Percentiles rank a stretch among this genome's conserved stretches.
These are phyloP conservation scores for Chloroceryle inda DNA, from an alignment of 2,797 vertebrate genomes.

Conservation along the genomic window DNA sequence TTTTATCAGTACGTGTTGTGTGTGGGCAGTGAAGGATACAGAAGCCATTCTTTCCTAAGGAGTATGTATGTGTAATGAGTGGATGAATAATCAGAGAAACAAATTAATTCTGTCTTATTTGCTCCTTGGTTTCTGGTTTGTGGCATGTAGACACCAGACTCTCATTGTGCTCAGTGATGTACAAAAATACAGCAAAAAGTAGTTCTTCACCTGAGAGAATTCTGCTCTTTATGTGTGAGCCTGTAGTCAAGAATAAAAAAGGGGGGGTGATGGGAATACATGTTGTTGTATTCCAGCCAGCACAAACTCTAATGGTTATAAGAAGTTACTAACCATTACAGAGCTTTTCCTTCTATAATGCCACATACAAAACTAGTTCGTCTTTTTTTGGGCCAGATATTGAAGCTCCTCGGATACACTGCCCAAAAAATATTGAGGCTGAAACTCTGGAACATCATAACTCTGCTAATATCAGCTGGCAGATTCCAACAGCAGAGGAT, in stretches of 20 bases:
- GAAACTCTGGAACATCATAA: conserved; percentile 89
- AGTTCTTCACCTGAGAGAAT: background rate
- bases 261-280: background rate
- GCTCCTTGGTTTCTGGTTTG: background rate
- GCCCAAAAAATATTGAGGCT: conserved; percentile 87
- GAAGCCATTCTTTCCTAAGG: background rate
- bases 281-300: background rate
- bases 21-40: background rate
- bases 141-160: background rate
- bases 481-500: conserved; percentile 86
- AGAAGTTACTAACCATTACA: background rate
- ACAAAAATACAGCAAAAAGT: background rate
- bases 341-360: background rate
- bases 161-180: background rate
- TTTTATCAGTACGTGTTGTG: background rate
- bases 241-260: background rate
- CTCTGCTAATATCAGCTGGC: conserved; percentile 90
- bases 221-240: background rate
- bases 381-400: conserved; percentile 82
- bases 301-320: background rate
- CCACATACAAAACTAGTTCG: background rate
- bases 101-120: background rate
- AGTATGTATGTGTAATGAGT: background rate
- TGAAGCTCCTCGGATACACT: conserved; percentile 89
- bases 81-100: background rate